These are phyloP conservation scores for Ammodytes dubius DNA, from an alignment of 2,113 vertebrate species.

Conservation along the genomic window DNA sequence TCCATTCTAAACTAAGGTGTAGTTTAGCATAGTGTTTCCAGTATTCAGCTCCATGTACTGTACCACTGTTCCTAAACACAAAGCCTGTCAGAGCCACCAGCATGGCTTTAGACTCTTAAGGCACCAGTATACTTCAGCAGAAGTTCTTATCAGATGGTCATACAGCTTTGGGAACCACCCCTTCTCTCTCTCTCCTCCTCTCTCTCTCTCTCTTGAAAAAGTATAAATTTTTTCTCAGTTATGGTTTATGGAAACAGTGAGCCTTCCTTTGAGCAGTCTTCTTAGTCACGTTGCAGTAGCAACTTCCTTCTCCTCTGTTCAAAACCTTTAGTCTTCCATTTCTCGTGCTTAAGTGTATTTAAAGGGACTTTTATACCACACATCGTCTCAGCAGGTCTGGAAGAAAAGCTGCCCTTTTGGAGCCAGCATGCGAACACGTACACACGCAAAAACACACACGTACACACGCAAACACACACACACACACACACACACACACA, in stretches of 20 bases:
- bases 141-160: background rate
- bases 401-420: slow-evolving; percentile 30
- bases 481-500: background rate
- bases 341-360: slow-evolving; percentile 51
- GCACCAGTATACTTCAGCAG: background rate
- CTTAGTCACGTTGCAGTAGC: background rate
- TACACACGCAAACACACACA: background rate
- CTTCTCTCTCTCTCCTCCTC: background rate
- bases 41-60: background rate
- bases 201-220: background rate
- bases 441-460: slow-evolving; percentile 1
- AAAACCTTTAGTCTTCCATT: background rate
- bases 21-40: background rate
- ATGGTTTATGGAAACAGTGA: background rate
- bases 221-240: background rate
- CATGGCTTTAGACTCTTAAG: background rate
- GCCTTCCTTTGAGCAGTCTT: background rate
- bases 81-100: background rate
- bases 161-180: background rate
- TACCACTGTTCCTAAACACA: background rate
- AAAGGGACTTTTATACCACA: slow-evolving; percentile 25
- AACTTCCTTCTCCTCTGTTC: background rate
- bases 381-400: slow-evolving; percentile 45
- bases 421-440: slow-evolving; percentile 1
- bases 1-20: too few species aligned